Percentiles rank a stretch among this genome's conserved stretches.
Evolutionary conservation across 2,113 vertebrate species (phyloP).

Genomic region (Nyctibius bracteatus): DNA sequence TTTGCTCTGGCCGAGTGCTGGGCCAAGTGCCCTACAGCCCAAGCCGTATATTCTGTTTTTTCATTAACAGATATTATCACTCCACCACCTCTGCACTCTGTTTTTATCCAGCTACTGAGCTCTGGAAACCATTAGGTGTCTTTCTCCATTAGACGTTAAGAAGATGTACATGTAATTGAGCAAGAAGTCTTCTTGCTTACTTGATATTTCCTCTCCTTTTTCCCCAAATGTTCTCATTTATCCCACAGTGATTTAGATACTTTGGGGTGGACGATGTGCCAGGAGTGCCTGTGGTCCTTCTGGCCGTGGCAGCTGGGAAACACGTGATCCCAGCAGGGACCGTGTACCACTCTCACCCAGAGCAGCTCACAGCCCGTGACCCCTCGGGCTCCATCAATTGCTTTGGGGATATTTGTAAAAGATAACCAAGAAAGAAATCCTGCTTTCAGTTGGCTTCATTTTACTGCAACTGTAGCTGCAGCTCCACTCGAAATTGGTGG

Average conservation of each 20-base stretch:
- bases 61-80: slow-evolving; percentile 21
- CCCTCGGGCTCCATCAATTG: fast-evolving
- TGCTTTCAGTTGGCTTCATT: background rate
- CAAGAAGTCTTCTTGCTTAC: background rate
- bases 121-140: background rate
- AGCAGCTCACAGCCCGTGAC: background rate
- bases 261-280: too few relatives aligned
- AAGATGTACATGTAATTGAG: fast-evolving
- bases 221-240: background rate
- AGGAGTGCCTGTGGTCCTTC: background rate
- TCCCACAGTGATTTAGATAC: background rate
- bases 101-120: background rate
- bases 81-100: background rate
- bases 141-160: background rate
- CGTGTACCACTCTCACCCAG: background rate
- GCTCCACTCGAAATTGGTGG: background rate
- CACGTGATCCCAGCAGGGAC: fast-evolving
- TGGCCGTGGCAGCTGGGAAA: fast-evolving
- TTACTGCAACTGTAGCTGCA: background rate
- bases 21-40: background rate
- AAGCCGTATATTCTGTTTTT: background rate
- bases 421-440: background rate
- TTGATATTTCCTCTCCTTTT: background rate
- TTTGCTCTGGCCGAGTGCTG: background rate
- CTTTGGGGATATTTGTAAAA: background rate